Evolutionary conservation across 1,140 invertebrate genomes (phyloP).

Genomic region (Ceratina calcarata): DNA sequence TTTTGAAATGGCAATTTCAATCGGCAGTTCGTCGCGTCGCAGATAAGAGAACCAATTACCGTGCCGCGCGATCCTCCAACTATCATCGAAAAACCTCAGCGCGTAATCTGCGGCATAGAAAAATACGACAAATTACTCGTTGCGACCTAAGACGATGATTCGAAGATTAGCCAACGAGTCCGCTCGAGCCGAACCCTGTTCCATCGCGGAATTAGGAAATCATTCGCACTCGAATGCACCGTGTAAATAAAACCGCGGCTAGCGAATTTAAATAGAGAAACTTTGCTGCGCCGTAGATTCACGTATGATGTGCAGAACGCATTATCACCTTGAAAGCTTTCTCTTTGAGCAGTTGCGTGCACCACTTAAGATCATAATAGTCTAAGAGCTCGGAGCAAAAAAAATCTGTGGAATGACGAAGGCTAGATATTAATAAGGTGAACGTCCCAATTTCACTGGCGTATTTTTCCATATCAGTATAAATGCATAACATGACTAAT

Average conservation of each 20-base stretch:
- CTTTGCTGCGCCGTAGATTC: background rate
- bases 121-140: slow-evolving; percentile 35
- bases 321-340: slow-evolving; percentile 2
- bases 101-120: slow-evolving; percentile 28
- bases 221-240: slow-evolving; percentile 1
- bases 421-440: no score
- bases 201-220: slow-evolving; percentile 21
- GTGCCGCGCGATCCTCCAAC: slow-evolving; percentile 18
- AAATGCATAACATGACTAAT: no score
- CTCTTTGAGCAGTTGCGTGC: background rate
- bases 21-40: background rate
- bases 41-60: slow-evolving; percentile 44
- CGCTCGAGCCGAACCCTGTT: slow-evolving; percentile 11
- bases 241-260: background rate
- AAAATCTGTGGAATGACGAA: background rate
- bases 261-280: background rate
- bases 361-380: background rate
- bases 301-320: background rate
- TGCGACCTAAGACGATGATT: slow-evolving; percentile 27
- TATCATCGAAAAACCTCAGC: slow-evolving; percentile 32
- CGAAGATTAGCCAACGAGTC: slow-evolving; percentile 27
- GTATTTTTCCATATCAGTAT: no score
- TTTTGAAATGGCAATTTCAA: slow-evolving; percentile 16
- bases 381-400: background rate
- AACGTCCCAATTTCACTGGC: no score